phyloP scores from a whole-genome alignment of 2,888 invertebrate species.

The Synanthedon andrenaeformis region DNA sequence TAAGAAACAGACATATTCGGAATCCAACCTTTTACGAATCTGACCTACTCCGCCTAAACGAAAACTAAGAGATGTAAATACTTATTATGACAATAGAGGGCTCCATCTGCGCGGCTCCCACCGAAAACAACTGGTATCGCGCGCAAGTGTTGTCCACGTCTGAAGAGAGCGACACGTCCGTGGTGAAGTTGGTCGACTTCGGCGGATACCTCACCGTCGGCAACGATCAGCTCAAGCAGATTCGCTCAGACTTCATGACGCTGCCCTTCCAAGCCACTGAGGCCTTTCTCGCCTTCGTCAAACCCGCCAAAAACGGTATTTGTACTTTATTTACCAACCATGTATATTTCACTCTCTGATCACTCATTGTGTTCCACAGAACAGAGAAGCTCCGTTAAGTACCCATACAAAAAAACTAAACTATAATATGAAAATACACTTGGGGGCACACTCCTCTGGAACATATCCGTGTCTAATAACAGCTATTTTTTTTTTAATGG shows the following conservation, averaged over 20 bases:
- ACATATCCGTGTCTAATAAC: too few species aligned
- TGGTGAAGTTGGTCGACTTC: slow-evolving; percentile 93
- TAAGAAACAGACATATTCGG: too few species aligned
- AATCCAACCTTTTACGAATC: too few species aligned
- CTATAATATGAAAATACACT: too few species aligned
- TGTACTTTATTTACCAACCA: slow-evolving; percentile 6
- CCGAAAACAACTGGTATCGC: slow-evolving; percentile 89
- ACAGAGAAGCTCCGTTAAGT: too few species aligned
- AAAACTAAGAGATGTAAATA: too few species aligned
- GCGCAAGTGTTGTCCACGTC: slow-evolving; percentile 82
- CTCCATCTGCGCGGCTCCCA: slow-evolving; percentile 89
- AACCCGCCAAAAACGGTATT: slow-evolving; percentile 78
- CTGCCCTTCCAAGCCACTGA: slow-evolving; percentile 98
- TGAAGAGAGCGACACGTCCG: slow-evolving; percentile 77
- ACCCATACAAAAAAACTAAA: too few species aligned
- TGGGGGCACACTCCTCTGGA: too few species aligned
- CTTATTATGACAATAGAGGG: slow-evolving; percentile 69
- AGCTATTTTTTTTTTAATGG: too few species aligned
- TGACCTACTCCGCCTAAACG: too few species aligned
- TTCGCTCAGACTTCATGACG: slow-evolving; percentile 91
- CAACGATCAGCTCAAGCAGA: slow-evolving; percentile 86
- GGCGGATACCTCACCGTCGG: slow-evolving; percentile 91
- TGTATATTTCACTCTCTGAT: background rate
- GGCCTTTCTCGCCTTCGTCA: slow-evolving; percentile 90
- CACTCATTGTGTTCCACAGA: too few species aligned